Percentiles rank a stretch among this genome's conserved stretches.
These are phyloP conservation scores for Arbacia lixula DNA, from an alignment of 53 echinoderm and acorn worm species.

Conservation along the genomic window DNA sequence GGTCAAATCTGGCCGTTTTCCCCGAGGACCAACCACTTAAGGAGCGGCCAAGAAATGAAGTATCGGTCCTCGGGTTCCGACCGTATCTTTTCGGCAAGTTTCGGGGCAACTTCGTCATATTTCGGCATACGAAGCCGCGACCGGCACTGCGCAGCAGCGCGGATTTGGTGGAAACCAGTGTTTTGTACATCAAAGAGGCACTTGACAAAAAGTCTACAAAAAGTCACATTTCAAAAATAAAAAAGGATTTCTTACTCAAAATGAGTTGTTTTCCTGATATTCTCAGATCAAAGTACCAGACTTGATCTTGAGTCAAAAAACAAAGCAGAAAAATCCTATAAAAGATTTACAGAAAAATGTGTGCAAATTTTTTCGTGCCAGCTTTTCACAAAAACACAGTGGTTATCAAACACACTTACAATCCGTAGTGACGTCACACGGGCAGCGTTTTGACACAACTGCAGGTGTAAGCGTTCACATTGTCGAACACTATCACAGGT, in stretches of 20 bases:
- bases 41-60: no score
- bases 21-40: no score
- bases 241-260: slow-evolving; percentile 24
- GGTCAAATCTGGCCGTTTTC: no score
- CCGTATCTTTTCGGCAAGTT: slow-evolving; percentile 29
- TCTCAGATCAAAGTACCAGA: slow-evolving; percentile 39
- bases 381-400: slow-evolving; percentile 24
- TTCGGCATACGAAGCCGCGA: slow-evolving; percentile 11
- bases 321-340: slow-evolving; percentile 35
- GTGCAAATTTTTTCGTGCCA: slow-evolving; percentile 45
- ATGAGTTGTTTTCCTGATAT: slow-evolving; percentile 9
- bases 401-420: background rate
- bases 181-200: slow-evolving; percentile 46
- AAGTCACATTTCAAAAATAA: no score
- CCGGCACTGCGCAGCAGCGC: slow-evolving; percentile 15
- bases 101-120: slow-evolving; percentile 41
- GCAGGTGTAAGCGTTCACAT: slow-evolving; percentile 4
- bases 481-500: background rate
- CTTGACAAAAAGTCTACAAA: slow-evolving; percentile 37
- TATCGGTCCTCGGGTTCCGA: slow-evolving; percentile 11
- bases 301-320: slow-evolving; percentile 49
- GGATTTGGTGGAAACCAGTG: slow-evolving; percentile 25
- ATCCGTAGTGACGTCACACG: background rate
- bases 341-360: slow-evolving; percentile 39
- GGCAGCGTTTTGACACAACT: slow-evolving; percentile 12